Evolutionary conservation across 1,140 invertebrate genomes (phyloP).

Genomic region (Euura lappo): DNA sequence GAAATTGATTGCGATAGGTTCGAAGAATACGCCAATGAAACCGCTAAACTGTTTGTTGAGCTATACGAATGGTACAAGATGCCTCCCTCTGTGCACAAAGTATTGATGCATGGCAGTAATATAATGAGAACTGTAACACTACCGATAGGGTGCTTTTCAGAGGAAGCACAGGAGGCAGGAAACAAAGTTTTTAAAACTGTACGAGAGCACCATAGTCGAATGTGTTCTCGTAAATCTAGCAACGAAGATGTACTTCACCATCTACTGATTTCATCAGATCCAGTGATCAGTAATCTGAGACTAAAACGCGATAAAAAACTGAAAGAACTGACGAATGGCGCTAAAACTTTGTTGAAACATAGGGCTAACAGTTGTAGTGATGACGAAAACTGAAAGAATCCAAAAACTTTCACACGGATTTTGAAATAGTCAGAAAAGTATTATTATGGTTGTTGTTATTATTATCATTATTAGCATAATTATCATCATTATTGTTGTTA

Average conservation of each 20-base stretch:
- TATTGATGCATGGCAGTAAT: slow-evolving; percentile 43
- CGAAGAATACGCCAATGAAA: slow-evolving; percentile 31
- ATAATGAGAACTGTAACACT: slow-evolving; percentile 34
- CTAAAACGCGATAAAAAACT: background rate
- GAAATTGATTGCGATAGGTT: slow-evolving; percentile 33
- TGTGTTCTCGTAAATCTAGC: slow-evolving; percentile 29
- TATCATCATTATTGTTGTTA: too few species aligned
- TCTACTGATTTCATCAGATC: slow-evolving; percentile 33
- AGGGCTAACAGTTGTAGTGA: too few species aligned
- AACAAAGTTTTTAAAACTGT: slow-evolving; percentile 28
- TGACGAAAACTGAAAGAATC: too few species aligned
- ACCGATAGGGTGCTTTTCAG: slow-evolving; percentile 40
- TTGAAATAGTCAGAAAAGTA: too few species aligned
- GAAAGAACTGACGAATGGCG: too few species aligned
- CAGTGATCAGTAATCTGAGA: slow-evolving; percentile 19
- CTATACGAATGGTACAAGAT: slow-evolving; percentile 43
- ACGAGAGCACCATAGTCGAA: slow-evolving; percentile 28
- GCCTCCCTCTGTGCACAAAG: slow-evolving; percentile 43
- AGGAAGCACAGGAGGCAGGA: slow-evolving; percentile 46
- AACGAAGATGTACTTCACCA: slow-evolving; percentile 36
- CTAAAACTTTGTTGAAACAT: too few species aligned
- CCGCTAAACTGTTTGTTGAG: slow-evolving; percentile 32
- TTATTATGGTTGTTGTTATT: too few species aligned
- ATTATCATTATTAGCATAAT: too few species aligned
- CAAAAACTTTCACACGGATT: too few species aligned